Evolutionary conservation across 2,888 invertebrate species (phyloP), one percentile per base, ranked within the genome.

Genomic region (Atrina japonica): DNA sequence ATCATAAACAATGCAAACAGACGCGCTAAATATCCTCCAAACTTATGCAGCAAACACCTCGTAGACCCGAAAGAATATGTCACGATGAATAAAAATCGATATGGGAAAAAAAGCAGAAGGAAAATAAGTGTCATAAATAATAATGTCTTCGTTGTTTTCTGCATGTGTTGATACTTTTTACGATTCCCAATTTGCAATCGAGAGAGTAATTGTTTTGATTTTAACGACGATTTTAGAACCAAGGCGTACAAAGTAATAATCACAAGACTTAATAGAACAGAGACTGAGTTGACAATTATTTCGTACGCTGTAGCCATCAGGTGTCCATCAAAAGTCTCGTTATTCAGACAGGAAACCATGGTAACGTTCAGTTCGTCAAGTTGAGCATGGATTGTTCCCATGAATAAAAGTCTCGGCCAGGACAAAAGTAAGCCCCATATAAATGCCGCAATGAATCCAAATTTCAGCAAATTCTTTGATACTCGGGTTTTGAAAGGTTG

Each of bases 311-410:
- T 5, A 9, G 23, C 18, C 11, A 25, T 23, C 11, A 23, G 11
- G 0, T 18, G n/a, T 16, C 27, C 21, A 9, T 16, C 25, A 25
- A 21, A 52, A 6, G n/a, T 25, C 25, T 52, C 27, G 11, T 52
- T 25, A 11, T 23, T 23, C 11, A 25, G 23, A 25, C 52, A 52
- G 21, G 27, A 16, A 11, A 14, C 16, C 5, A 25, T 25, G 16
- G 52, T 23, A 5, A 52, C 25, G 27, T 52, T 52, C 23, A 52
- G 52, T 27, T 27, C 52, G 6, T 21, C 25, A 23, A 52, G n/a
- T 52, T 18, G 14, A 52, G 25, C 16, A 23, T 25, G 21, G 5
- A 25, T 52, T 25, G 25, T 16, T 23, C 52, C 52, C 52, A 52
- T 52, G 7, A 52, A 23, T 52, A 23, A 11, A 14, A 52, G 52